Conservation (phyloP, 2,113 vertebrate genomes). For the Anguilla rostrata region DNA sequence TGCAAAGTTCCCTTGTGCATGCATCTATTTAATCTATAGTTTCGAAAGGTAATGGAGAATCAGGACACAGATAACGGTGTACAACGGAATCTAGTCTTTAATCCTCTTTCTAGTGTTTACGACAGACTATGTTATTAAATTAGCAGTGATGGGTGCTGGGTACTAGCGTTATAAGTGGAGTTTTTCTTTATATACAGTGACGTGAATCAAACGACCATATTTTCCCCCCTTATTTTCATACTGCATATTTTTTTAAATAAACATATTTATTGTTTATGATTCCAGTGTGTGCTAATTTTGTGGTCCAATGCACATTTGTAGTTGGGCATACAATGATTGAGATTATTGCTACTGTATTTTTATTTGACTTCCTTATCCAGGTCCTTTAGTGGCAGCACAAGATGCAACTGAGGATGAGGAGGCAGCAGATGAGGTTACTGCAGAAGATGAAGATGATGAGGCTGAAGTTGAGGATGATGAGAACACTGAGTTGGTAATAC, state of each 20-base stretch:
- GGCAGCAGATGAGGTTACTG: conserved; percentile 83
- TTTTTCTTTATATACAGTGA: too few relatives aligned
- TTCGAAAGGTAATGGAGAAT: not conserved
- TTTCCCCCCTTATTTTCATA: too few relatives aligned
- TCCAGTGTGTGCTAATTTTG: too few relatives aligned
- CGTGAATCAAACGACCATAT: too few relatives aligned
- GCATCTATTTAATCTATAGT: not conserved
- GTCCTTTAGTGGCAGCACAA: conserved; percentile 75
- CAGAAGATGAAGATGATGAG: conserved; percentile 96
- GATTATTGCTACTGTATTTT: not conserved
- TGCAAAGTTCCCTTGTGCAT: not conserved
- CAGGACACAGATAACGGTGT: not conserved
- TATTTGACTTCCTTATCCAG: conserved; percentile 41
- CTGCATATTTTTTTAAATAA: too few relatives aligned
- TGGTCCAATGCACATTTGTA: not conserved
- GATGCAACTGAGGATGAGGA: conserved; percentile 96
- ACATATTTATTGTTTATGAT: too few relatives aligned
- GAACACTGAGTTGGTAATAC: conserved; percentile 85
- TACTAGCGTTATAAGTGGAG: too few relatives aligned
- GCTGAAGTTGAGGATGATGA: conserved; percentile 97
- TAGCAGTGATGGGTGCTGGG: too few relatives aligned
- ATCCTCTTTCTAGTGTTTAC: not conserved
- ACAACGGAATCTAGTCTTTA: not conserved
- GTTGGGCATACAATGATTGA: not conserved
- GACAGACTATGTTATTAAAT: not conserved